Base-by-base conservation (phyloP, 2,797 vertebrate genomes). In the Eulemur rubriventer region DNA sequence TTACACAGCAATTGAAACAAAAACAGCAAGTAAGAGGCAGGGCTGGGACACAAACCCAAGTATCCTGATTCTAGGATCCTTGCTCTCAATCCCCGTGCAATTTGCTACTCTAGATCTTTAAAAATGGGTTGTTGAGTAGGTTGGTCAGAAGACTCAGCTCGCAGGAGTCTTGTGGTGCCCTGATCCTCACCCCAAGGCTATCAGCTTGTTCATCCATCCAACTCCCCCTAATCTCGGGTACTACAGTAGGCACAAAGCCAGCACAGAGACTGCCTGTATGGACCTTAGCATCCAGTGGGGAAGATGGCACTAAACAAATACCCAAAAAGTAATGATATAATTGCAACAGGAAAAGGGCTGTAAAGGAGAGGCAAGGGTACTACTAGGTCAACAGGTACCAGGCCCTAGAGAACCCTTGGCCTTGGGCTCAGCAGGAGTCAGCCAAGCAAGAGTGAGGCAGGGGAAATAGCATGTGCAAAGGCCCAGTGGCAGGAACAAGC, bases 111-210 rank as follows among this genome's bases (percentile, higher is more conserved):
- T 50, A 48, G 35, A 55, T 52, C 65, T 59, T 14, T 59, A 18
- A 69, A 57, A 50, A 50, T 17, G 16, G 65, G 79, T 20, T 7
- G n/a, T 2, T 28, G 35, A 43, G 20, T 4, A 70, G 52, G 50
- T 2, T 12, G 57, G 70, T 6, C 38, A 30, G 57, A 76, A 83
- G 33, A 50, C 38, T 69, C 50, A 46, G 70, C n/a, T 69, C 35
- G 22, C 14, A 18, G 0, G 14, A 70, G 61, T 18, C 26, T 0
- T 52, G n/a, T 4, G 35, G 55, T 16, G 4, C 48, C 18, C 14
- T 11, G 10, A 35, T 63, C 28, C 83, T 55, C 41, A 41, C n/a
- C 2, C 6, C 2, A 3, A 69, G 24, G 73, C n/a, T 67, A 17
- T 28, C 35, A 50, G 46, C 13, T 28, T 52, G 41, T 50, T 28